Conservation (phyloP, 2,113 vertebrate genomes). For the Gnathonemus echidnorhynchus region DNA sequence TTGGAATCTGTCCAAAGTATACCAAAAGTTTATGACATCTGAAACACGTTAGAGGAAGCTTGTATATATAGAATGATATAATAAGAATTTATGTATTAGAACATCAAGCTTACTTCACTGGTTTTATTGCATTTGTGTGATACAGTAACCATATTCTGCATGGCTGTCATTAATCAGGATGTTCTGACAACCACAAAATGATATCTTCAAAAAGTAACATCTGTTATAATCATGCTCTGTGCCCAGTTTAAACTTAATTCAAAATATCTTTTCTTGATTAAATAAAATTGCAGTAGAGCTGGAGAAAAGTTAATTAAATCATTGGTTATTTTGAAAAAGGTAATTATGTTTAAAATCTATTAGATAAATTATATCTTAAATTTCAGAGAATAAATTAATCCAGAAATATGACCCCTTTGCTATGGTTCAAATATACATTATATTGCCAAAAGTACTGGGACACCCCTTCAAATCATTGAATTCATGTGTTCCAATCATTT, state of each 20-base stretch:
- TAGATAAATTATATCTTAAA: background rate
- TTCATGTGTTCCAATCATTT: too few species aligned
- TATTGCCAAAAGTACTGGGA: too few species aligned
- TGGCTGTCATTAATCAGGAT: slow-evolving; percentile 15
- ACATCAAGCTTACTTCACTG: slow-evolving; percentile 3
- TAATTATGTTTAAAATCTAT: background rate
- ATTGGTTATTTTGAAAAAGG: background rate
- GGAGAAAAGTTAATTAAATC: background rate
- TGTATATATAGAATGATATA: background rate
- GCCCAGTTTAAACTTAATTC: background rate
- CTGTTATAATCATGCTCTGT: slow-evolving; percentile 14
- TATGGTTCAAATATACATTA: background rate
- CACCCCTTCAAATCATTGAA: too few species aligned
- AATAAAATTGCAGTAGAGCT: background rate
- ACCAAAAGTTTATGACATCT: background rate
- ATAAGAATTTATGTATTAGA: background rate
- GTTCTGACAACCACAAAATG: slow-evolving; percentile 15
- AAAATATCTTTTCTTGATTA: background rate
- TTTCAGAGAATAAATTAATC: background rate
- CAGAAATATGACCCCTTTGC: background rate
- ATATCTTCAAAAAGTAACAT: slow-evolving; percentile 15
- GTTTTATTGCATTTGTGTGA: slow-evolving; percentile 7
- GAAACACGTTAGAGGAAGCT: background rate
- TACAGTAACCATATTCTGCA: background rate
- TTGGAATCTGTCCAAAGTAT: background rate